These are phyloP conservation scores for Pseudanteris insignis DNA, from an alignment of 2,888 invertebrate species.

Conservation along the genomic window DNA sequence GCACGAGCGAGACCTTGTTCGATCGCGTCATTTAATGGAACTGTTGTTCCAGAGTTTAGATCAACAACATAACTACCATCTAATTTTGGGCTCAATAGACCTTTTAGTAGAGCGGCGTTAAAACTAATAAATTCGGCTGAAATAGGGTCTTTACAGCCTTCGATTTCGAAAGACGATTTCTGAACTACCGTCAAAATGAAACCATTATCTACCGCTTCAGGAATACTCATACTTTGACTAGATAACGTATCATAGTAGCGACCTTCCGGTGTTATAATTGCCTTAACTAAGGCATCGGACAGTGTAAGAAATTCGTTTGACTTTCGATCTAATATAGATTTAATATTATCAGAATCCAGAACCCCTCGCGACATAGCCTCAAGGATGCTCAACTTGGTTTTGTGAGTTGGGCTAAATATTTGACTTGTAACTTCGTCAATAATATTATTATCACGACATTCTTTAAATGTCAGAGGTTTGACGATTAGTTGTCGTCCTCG, in stretches of 20 bases:
- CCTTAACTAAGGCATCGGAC: slow-evolving; percentile 83
- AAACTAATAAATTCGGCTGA: slow-evolving; percentile 85
- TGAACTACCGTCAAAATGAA: slow-evolving; percentile 87
- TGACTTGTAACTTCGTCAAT: slow-evolving; percentile 77
- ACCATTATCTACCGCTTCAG: slow-evolving; percentile 90
- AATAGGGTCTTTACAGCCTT: slow-evolving; percentile 85
- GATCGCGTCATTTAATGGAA: slow-evolving; percentile 83
- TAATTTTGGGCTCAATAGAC: slow-evolving; percentile 78
- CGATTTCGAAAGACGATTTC: slow-evolving; percentile 90
- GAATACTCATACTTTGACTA: slow-evolving; percentile 77
- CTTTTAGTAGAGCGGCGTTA: slow-evolving; percentile 81
- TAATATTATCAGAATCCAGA: slow-evolving; percentile 82
- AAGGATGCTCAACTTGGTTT: slow-evolving; percentile 78
- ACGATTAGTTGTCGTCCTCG: slow-evolving; percentile 80
- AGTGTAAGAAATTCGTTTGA: slow-evolving; percentile 84
- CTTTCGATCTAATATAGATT: slow-evolving; percentile 84
- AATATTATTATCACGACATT: slow-evolving; percentile 81
- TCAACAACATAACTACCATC: slow-evolving; percentile 78
- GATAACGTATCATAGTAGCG: slow-evolving; percentile 78
- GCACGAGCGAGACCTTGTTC: slow-evolving; percentile 81
- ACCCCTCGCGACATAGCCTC: slow-evolving; percentile 90
- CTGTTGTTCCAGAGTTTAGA: slow-evolving; percentile 77
- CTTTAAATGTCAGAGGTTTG: slow-evolving; percentile 93
- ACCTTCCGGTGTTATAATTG: slow-evolving; percentile 79
- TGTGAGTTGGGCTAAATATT: slow-evolving; percentile 84